Evolutionary conservation across 2,888 invertebrate species (phyloP).

Genomic region (Drosophila melanosoma): DNA sequence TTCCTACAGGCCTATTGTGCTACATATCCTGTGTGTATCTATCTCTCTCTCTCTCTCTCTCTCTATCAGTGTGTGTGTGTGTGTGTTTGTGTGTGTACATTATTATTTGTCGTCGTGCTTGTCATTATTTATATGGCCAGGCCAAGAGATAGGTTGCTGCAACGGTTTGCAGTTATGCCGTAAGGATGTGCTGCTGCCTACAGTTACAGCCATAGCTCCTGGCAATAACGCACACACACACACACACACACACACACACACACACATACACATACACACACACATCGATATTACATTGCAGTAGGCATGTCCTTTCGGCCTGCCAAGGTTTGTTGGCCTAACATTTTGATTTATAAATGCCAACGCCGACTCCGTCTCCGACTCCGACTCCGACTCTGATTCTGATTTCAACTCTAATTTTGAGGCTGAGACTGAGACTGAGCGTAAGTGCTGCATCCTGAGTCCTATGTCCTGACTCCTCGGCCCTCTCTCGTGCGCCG

Average conservation of each 20-base stretch:
- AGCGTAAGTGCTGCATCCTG: slow-evolving; percentile 23
- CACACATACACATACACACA: slow-evolving; percentile 24
- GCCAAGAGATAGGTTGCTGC: slow-evolving; percentile 78
- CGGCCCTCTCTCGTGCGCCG: slow-evolving; percentile 21
- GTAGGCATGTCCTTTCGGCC: slow-evolving; percentile 61
- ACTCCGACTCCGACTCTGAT: slow-evolving; percentile 8
- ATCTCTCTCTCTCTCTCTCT: neutral
- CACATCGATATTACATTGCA: slow-evolving; percentile 42
- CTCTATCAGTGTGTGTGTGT: slow-evolving; percentile 8
- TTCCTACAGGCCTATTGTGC: slow-evolving; percentile 61
- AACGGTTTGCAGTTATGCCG: slow-evolving; percentile 52
- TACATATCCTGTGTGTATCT: slow-evolving; percentile 55
- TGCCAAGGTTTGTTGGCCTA: slow-evolving; percentile 77
- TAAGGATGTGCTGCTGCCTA: slow-evolving; percentile 39
- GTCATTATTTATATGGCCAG: slow-evolving; percentile 82
- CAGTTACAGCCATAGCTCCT: slow-evolving; percentile 55
- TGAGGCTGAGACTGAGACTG: slow-evolving; percentile 12
- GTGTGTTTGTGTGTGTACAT: slow-evolving; percentile 57
- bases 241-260: slow-evolving; percentile 31
- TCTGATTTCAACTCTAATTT: slow-evolving; percentile 12
- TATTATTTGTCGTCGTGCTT: slow-evolving; percentile 83
- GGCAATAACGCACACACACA: slow-evolving; percentile 65
- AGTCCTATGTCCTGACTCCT: slow-evolving; percentile 14
- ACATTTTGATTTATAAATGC: slow-evolving; percentile 82
- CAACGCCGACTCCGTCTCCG: slow-evolving; percentile 53